Conservation (phyloP, 2,113 vertebrate genomes). For the Phycodurus eques region DNA sequence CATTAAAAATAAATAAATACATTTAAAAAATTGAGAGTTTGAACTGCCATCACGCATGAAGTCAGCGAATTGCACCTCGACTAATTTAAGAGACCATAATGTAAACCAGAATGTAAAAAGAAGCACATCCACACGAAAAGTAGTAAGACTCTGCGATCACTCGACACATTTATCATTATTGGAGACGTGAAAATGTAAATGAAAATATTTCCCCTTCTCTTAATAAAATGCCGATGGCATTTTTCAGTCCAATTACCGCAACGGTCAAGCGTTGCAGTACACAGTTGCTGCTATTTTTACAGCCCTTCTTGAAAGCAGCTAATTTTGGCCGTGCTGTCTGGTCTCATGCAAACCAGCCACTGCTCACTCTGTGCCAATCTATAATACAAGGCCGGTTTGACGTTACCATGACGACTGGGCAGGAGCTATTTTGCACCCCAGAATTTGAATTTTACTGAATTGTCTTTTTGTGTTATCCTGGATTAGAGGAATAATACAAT, state of each 20-base stretch:
- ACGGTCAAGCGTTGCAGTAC: too few species aligned
- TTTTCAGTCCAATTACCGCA: too few species aligned
- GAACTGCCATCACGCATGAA: background rate
- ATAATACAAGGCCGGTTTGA: background rate
- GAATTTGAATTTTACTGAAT: background rate
- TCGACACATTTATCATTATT: too few species aligned
- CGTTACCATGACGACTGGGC: background rate
- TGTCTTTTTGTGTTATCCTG: background rate
- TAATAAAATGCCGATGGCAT: too few species aligned
- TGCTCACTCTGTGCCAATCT: background rate
- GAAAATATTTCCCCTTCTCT: too few species aligned
- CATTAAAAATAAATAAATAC: background rate
- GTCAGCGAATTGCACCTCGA: background rate
- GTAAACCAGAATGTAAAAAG: too few species aligned
- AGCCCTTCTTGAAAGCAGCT: background rate
- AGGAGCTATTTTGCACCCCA: background rate
- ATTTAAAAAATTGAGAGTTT: too few species aligned
- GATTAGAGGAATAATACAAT: constrained; percentile 12
- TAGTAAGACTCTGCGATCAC: too few species aligned
- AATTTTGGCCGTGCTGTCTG: background rate
- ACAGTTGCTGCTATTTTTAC: background rate
- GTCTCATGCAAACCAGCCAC: background rate
- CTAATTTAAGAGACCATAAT: background rate
- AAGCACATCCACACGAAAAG: too few species aligned
- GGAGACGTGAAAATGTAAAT: too few species aligned